Percentiles rank a stretch among this genome's conserved stretches.
phyloP scores from a whole-genome alignment of 2,888 invertebrate genomes.

The Mechanitis messenoides region DNA sequence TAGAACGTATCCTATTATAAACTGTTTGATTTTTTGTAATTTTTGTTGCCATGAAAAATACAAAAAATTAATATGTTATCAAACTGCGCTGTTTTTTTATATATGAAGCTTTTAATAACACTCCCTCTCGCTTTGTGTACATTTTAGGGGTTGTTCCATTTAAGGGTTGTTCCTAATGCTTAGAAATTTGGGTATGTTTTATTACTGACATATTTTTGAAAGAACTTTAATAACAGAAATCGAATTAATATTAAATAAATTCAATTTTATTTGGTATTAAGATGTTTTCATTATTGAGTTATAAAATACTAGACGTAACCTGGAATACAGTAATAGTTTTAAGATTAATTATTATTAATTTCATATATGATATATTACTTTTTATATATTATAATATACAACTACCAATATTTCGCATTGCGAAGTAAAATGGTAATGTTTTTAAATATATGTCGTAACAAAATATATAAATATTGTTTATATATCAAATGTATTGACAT shows the following conservation, averaged over 20 bases:
- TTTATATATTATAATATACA: slow-evolving; percentile 20
- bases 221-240: neutral
- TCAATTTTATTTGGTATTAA: neutral
- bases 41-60: neutral
- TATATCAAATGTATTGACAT: slow-evolving; percentile 56
- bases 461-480: slow-evolving; percentile 66
- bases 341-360: slow-evolving; percentile 15
- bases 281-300: neutral
- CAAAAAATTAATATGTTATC: neutral
- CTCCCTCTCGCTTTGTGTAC: slow-evolving; percentile 54
- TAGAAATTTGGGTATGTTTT: slow-evolving; percentile 45
- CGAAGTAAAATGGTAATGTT: slow-evolving; percentile 58
- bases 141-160: slow-evolving; percentile 59
- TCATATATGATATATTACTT: neutral
- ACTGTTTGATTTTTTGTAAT: slow-evolving; percentile 8
- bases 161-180: slow-evolving; percentile 64
- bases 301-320: slow-evolving; percentile 10
- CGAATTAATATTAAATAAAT: neutral
- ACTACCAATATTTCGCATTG: slow-evolving; percentile 61
- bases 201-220: slow-evolving; percentile 14
- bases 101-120: slow-evolving; percentile 51
- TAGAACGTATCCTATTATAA: slow-evolving; percentile 25
- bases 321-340: slow-evolving; percentile 22
- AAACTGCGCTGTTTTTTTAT: slow-evolving; percentile 23
- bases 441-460: slow-evolving; percentile 54